Evolutionary conservation across 2,797 vertebrate species (phyloP).

Genomic region (Percopsis omiscomaycus): DNA sequence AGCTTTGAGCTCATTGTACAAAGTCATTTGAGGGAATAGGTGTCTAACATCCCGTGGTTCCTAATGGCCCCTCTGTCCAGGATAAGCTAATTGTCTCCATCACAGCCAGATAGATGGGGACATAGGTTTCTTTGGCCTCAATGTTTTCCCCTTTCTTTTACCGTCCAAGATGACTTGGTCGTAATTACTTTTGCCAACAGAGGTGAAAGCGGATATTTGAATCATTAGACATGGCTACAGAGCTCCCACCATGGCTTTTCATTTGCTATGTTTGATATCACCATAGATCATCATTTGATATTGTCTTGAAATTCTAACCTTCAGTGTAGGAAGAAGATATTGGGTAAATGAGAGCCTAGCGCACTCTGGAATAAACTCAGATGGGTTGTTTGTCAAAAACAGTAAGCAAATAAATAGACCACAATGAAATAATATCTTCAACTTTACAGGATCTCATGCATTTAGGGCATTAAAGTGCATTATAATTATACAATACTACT

Average conservation of each 20-base stretch:
- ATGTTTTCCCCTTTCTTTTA: constrained; percentile 25
- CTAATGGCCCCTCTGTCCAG: constrained; percentile 17
- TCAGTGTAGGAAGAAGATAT: constrained; percentile 10
- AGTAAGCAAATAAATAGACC: too few relatives aligned
- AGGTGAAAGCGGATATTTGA: constrained; percentile 61
- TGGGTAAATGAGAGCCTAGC: not conserved
- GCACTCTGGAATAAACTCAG: not conserved
- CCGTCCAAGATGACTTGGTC: constrained; percentile 45
- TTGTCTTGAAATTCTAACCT: constrained; percentile 51
- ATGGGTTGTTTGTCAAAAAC: too few relatives aligned
- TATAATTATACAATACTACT: too few relatives aligned
- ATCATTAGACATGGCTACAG: constrained; percentile 55
- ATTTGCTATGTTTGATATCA: constrained; percentile 34
- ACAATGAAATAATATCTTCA: too few relatives aligned
- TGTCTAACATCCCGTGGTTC: not conserved
- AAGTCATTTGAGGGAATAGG: not conserved
- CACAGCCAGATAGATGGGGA: constrained; percentile 21
- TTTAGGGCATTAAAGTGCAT: too few relatives aligned
- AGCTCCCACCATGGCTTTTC: constrained; percentile 34
- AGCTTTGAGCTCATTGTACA: not conserved
- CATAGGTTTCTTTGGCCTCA: constrained; percentile 24
- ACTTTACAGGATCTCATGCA: too few relatives aligned
- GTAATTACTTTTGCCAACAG: constrained; percentile 68
- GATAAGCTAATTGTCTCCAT: constrained; percentile 32
- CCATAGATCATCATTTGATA: constrained; percentile 50